Evolutionary conservation across 2,888 invertebrate genomes (phyloP), one percentile per base, ranked within the genome.

Genomic region (Polia nebulosa): DNA sequence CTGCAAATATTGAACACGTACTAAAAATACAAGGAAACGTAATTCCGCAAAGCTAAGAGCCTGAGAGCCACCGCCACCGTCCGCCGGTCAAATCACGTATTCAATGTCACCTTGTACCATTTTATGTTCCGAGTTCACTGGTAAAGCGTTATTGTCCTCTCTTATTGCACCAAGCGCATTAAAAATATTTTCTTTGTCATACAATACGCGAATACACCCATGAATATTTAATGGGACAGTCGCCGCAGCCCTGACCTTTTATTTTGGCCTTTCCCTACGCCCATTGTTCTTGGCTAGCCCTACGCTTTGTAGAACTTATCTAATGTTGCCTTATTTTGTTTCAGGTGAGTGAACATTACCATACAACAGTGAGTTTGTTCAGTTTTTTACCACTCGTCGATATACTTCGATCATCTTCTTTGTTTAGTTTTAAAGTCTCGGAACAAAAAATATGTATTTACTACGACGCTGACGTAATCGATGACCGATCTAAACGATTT

Each of bases 171-270:
- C 81, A 82, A 76, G 72, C 77, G 63, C 84, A 87, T 88, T 84
- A 88, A 88, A 90, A 89, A 88, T 89, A 84, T 87, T 88, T 78
- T 89, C 90, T 91, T 92, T 91, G 90, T 90, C 86, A 87, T 87
- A 88, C 89, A 85, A 88, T 89, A 90, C 88, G 92, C 91, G 91
- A 91, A 90, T 91, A 88, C 88, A 87, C 84, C 88, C 89, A 94
- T 94, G 93, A 93, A 94, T 94, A 92, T 93, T 89, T 93, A 93
- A 92, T 92, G 88, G 86, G 82, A 85, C 84, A 85, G 85, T 84
- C 86, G 85, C 86, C 87, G 80, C 84, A 90, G 84, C 88, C 91
- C 82, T 90, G 94, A 93, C 94, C 94, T 93, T n/a, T 94, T 93
- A 91, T 92, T 92, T 92, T 91, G 86, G 91, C 90, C 91, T 92